Evolutionary conservation across 2,113 vertebrate genomes (phyloP).

Genomic region (Micronisus gabar): DNA sequence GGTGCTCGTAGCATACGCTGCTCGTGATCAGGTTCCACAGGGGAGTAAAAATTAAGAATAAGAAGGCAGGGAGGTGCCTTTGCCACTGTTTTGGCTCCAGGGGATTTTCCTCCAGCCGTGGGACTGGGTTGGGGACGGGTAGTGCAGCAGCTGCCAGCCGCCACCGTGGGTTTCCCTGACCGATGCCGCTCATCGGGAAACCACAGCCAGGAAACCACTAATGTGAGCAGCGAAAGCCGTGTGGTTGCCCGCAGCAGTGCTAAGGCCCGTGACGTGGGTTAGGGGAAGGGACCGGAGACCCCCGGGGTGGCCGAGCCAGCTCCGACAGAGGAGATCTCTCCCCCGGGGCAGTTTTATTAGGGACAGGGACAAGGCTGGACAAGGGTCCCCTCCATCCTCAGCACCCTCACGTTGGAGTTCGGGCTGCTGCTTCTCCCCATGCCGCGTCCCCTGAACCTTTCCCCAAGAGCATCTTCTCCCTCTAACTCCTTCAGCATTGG

Average conservation of each 20-base stretch:
- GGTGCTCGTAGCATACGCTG: neutral
- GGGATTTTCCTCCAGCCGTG: neutral
- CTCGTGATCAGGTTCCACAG: neutral
- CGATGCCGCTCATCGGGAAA: neutral
- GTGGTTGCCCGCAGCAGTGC: neutral
- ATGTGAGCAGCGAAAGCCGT: neutral
- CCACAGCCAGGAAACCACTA: neutral
- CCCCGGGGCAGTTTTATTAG: neutral
- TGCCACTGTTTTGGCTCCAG: neutral
- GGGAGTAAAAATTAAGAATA: neutral
- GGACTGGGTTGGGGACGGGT: neutral
- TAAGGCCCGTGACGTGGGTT: rapidly evolving
- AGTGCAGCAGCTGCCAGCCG: neutral
- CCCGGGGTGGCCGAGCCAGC: too few relatives aligned
- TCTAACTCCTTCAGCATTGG: neutral
- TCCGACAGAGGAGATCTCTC: neutral
- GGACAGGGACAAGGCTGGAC: neutral
- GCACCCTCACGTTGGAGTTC: neutral
- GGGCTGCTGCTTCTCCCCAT: neutral
- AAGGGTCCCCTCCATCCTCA: neutral
- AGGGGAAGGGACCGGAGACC: neutral
- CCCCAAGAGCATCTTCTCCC: neutral
- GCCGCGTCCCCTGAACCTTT: neutral
- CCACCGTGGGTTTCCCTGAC: neutral
- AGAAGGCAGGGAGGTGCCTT: neutral